Percentiles rank a stretch among this genome's conserved stretches.
phyloP scores from a whole-genome alignment of 2,888 invertebrate genomes.

The Cremastobaeus sp. region DNA sequence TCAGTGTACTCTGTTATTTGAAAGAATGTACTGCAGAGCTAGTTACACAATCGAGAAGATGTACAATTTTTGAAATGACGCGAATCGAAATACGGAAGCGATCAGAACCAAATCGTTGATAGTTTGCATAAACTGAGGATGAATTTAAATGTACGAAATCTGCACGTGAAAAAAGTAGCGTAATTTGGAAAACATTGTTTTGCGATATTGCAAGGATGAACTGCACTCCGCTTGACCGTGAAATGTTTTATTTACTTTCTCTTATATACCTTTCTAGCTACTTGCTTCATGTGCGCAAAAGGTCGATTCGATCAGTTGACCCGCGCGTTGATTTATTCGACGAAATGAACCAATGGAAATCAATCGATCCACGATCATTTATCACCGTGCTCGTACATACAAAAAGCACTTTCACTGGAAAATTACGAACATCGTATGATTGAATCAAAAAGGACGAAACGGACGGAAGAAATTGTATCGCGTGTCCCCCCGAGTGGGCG shows the following conservation, averaged over 20 bases:
- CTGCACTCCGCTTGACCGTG: constrained; percentile 50
- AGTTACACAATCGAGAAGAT: too few species aligned
- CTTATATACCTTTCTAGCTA: constrained; percentile 53
- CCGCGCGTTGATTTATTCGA: constrained; percentile 53
- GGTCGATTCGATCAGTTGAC: constrained; percentile 56
- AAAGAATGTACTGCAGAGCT: too few species aligned
- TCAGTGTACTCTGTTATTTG: constrained; percentile 10
- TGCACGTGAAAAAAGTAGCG: constrained; percentile 38
- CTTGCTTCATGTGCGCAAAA: constrained; percentile 36
- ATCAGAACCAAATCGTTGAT: not conserved
- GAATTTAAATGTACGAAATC: too few species aligned
- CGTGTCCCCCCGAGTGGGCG: too few species aligned
- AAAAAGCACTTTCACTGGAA: constrained; percentile 35
- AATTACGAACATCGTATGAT: constrained; percentile 14
- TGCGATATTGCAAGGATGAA: constrained; percentile 6
- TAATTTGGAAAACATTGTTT: constrained; percentile 40
- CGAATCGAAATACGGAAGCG: not conserved
- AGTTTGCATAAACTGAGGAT: too few species aligned
- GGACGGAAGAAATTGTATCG: constrained; percentile 1
- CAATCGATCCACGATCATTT: constrained; percentile 52
- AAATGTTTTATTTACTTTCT: constrained; percentile 59
- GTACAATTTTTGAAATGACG: constrained; percentile 13
- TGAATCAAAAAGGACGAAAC: not conserved
- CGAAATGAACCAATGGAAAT: constrained; percentile 57
- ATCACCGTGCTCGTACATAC: constrained; percentile 20